Conservation (phyloP, 2,113 vertebrate genomes). For the Petrocephalus zakoni region DNA sequence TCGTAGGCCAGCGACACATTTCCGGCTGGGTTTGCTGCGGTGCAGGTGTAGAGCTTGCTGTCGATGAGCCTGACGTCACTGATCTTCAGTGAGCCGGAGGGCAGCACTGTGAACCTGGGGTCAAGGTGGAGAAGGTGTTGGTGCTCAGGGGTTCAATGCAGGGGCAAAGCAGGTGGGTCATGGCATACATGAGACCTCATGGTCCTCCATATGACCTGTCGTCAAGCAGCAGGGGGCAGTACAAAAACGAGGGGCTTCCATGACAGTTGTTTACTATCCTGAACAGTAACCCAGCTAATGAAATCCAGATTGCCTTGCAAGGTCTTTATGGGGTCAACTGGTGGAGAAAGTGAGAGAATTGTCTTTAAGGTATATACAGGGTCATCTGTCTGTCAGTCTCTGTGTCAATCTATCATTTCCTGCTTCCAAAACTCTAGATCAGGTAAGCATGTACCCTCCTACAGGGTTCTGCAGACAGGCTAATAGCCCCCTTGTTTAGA, state of each 20-base stretch:
- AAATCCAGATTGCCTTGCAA: background rate
- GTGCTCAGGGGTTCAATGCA: background rate
- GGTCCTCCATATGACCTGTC: background rate
- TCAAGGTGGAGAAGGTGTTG: slow-evolving; percentile 34
- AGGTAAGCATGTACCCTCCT: background rate
- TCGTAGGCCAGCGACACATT: slow-evolving; percentile 64
- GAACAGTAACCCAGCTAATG: background rate
- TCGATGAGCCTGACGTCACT: slow-evolving; percentile 63
- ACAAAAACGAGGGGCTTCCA: background rate
- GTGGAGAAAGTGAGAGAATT: background rate
- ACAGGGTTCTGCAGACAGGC: background rate
- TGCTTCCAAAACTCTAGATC: background rate
- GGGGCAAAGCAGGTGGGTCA: background rate
- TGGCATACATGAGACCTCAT: background rate
- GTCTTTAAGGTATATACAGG: background rate
- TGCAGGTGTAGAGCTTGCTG: slow-evolving; percentile 73
- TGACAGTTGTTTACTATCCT: background rate
- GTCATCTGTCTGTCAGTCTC: background rate
- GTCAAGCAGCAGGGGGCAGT: background rate
- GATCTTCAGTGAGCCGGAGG: slow-evolving; percentile 75
- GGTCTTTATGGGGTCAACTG: background rate
- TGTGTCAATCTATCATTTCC: background rate
- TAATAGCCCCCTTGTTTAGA: slow-evolving; percentile 7
- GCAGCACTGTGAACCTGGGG: slow-evolving; percentile 67
- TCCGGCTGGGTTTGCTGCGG: slow-evolving; percentile 70